A percentile compares a stretch with the other conserved stretches of the same genome.
Conservation (phyloP, 1,140 invertebrate genomes). For the Drosophila pachea region DNA sequence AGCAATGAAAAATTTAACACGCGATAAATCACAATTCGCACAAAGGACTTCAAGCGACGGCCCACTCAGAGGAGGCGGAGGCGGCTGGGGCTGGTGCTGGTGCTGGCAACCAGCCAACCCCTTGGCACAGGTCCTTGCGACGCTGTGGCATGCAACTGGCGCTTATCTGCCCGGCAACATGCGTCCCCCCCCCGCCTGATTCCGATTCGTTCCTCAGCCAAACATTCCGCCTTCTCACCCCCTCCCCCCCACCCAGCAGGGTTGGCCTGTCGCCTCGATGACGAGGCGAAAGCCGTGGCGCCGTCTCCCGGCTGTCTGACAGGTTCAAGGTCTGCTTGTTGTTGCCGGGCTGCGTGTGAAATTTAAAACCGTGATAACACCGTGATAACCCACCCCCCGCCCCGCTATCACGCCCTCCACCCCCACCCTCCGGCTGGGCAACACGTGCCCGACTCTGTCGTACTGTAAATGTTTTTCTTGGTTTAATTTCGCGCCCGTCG, state of each 20-base stretch:
- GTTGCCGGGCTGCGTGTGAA: slow-evolving; percentile 67
- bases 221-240: too few relatives aligned
- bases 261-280: too few relatives aligned
- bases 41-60: slow-evolving; percentile 12
- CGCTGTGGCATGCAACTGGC: slow-evolving; percentile 66
- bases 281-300: slow-evolving; percentile 44
- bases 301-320: slow-evolving; percentile 70
- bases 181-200: slow-evolving; percentile 20
- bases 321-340: slow-evolving; percentile 72
- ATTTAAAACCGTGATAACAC: slow-evolving; percentile 78
- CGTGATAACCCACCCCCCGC: slow-evolving; percentile 39
- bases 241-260: too few relatives aligned
- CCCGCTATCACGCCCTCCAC: background rate
- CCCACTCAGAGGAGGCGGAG: background rate
- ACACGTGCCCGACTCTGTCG: slow-evolving; percentile 38
- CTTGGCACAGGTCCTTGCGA: slow-evolving; percentile 70
- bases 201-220: too few relatives aligned
- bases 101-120: slow-evolving; percentile 52
- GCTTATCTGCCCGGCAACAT: slow-evolving; percentile 67
- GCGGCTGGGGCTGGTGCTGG: too few relatives aligned
- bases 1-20: slow-evolving; percentile 76
- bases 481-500: slow-evolving; percentile 69
- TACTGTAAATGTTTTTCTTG: slow-evolving; percentile 46
- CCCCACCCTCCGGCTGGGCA: background rate
- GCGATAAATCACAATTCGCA: slow-evolving; percentile 74